Conservation (phyloP, 2,797 vertebrate species). For the Paedocypris micromegethes region DNA sequence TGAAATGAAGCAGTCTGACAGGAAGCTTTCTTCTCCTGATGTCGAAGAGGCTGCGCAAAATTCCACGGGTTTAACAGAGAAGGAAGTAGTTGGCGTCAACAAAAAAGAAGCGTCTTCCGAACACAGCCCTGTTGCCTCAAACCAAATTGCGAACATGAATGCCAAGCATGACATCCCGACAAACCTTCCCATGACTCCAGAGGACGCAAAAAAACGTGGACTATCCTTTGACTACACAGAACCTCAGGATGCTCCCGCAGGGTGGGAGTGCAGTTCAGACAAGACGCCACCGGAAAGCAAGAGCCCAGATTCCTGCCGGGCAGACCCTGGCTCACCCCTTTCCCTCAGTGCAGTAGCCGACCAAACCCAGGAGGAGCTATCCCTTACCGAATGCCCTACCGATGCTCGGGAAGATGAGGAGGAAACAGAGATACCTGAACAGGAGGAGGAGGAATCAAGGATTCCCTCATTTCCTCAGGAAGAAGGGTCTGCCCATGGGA, state of each 20-base stretch:
- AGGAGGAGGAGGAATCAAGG: conserved; percentile 25
- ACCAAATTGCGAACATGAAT: conserved; percentile 33
- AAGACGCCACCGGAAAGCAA: conserved; percentile 50
- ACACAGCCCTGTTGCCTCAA: conserved; percentile 20
- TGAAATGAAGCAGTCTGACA: conserved; percentile 25
- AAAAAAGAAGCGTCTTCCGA: conserved; percentile 19
- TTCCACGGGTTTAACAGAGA: conserved; percentile 18
- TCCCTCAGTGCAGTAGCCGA: conserved; percentile 33
- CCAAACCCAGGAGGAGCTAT: conserved; percentile 20
- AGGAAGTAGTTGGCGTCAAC: conserved; percentile 3
- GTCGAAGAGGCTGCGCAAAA: conserved; percentile 18
- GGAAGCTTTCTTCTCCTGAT: conserved; percentile 12
- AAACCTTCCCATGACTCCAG: conserved; percentile 38
- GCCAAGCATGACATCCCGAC: conserved; percentile 8
- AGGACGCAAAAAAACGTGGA: conserved; percentile 52
- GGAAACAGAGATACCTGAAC: conserved; percentile 20
- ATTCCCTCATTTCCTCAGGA: conserved; percentile 20
- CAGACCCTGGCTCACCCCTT: conserved; percentile 51
- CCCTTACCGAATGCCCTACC: conserved; percentile 9
- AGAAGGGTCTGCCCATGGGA: conserved; percentile 14
- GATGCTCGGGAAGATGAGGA: conserved; percentile 19
- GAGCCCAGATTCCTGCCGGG: conserved; percentile 50
- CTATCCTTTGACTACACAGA: conserved; percentile 58
- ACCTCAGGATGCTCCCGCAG: conserved; percentile 33
- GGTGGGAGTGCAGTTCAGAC: conserved; percentile 45